Conservation (phyloP, 2,113 vertebrate genomes). For the Setophaga coronata region DNA sequence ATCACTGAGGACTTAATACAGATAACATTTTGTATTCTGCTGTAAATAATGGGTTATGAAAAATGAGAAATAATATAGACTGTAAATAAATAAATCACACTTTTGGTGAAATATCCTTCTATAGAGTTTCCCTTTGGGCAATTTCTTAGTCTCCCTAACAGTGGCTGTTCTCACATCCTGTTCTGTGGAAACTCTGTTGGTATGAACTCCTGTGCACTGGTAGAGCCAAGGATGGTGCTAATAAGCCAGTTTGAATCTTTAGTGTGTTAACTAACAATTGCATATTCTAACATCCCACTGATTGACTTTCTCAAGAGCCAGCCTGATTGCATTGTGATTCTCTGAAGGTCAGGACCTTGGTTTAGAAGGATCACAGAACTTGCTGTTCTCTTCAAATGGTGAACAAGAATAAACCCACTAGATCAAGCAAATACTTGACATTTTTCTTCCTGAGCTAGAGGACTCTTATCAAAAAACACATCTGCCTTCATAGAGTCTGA, state of each 20-base stretch:
- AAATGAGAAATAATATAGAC: not conserved
- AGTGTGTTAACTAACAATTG: not conserved
- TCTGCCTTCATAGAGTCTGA: conserved; percentile 35
- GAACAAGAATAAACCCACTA: not conserved
- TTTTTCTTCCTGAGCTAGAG: conserved; percentile 54
- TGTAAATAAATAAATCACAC: not conserved
- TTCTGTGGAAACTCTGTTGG: not conserved
- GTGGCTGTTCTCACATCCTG: not conserved
- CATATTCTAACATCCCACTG: not conserved
- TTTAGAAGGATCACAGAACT: not conserved
- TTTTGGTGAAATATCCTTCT: not conserved
- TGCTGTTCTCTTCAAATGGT: not conserved
- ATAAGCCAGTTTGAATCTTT: not conserved
- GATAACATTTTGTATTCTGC: not conserved
- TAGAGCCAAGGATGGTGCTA: not conserved
- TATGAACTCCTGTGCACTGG: not conserved
- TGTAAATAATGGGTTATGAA: not conserved
- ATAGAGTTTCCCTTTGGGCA: not conserved
- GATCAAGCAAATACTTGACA: conserved; percentile 12
- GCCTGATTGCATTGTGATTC: not conserved
- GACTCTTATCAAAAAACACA: conserved; percentile 23
- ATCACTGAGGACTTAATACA: not conserved
- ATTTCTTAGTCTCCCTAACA: not conserved
- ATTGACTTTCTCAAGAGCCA: not conserved
- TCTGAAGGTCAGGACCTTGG: not conserved